phyloP scores from a whole-genome alignment of 2,888 invertebrate species.

The Cylindroiulus punctatus region DNA sequence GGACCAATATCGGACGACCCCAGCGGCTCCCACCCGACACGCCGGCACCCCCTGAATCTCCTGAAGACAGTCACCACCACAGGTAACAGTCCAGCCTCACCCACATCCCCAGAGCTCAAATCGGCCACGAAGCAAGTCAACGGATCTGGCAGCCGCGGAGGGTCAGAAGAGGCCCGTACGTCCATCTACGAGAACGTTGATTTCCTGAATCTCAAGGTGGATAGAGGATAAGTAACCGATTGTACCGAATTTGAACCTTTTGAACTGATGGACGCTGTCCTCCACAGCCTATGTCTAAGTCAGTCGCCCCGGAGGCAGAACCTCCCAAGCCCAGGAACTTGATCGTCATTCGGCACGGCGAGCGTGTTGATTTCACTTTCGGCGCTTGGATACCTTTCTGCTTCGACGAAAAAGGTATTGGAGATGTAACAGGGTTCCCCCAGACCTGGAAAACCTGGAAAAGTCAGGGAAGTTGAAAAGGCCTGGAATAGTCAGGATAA shows the following conservation, averaged over 20 bases:
- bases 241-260: neutral
- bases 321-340: slow-evolving; percentile 66
- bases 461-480: too few species aligned
- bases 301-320: slow-evolving; percentile 17
- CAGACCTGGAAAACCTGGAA: too few species aligned
- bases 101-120: neutral
- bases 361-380: slow-evolving; percentile 93
- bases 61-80: neutral
- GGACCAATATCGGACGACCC: neutral
- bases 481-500: too few species aligned
- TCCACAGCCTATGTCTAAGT: neutral
- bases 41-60: neutral
- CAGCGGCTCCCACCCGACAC: neutral
- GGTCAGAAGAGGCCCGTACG: neutral
- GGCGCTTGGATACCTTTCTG: slow-evolving; percentile 89
- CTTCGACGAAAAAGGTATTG: slow-evolving; percentile 77
- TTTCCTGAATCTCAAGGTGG: slow-evolving; percentile 55
- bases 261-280: neutral
- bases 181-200: slow-evolving; percentile 57
- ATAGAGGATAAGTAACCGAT: neutral
- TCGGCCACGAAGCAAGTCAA: neutral
- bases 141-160: neutral
- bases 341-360: slow-evolving; percentile 88
- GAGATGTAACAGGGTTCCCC: too few species aligned
- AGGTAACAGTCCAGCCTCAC: neutral